A percentile compares a stretch with the other conserved stretches of the same genome.
Conservation (phyloP, 2,797 vertebrate genomes). For the Micrastur ruficollis region DNA sequence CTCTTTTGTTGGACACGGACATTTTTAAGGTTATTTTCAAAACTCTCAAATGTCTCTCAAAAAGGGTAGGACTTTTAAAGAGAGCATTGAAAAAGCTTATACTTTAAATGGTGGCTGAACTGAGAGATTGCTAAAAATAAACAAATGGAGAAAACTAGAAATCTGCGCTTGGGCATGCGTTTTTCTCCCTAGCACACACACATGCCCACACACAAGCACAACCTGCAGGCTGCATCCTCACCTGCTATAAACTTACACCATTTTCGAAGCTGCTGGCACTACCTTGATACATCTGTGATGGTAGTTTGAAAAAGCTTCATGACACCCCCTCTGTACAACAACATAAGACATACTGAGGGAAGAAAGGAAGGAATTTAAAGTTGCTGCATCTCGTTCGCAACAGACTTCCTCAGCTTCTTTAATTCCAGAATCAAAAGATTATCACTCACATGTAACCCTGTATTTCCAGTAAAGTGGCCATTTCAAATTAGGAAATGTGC, state of each 20-base stretch:
- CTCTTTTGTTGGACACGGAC: neutral
- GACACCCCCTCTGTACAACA: neutral
- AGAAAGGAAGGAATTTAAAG: neutral
- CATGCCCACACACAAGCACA: neutral
- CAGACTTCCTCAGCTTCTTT: neutral
- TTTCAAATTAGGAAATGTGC: neutral
- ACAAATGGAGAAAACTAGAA: neutral
- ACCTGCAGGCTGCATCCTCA: neutral
- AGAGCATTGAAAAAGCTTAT: neutral
- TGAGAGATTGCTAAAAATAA: neutral
- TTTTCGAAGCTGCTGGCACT: neutral
- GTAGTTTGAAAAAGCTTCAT: neutral
- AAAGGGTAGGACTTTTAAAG: neutral
- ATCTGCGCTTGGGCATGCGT: fast-evolving
- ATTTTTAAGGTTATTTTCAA: neutral
- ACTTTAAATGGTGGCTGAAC: neutral
- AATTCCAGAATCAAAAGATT: neutral
- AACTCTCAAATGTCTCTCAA: neutral
- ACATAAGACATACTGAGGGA: neutral
- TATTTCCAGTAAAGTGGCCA: neutral
- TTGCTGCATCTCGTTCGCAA: neutral
- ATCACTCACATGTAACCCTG: neutral
- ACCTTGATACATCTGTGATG: neutral
- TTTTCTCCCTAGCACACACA: neutral
- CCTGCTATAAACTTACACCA: neutral